A percentile compares a stretch with the other conserved stretches of the same genome.
Conservation (phyloP, 2,113 vertebrate genomes). For the Melanerpes aurifrons region DNA sequence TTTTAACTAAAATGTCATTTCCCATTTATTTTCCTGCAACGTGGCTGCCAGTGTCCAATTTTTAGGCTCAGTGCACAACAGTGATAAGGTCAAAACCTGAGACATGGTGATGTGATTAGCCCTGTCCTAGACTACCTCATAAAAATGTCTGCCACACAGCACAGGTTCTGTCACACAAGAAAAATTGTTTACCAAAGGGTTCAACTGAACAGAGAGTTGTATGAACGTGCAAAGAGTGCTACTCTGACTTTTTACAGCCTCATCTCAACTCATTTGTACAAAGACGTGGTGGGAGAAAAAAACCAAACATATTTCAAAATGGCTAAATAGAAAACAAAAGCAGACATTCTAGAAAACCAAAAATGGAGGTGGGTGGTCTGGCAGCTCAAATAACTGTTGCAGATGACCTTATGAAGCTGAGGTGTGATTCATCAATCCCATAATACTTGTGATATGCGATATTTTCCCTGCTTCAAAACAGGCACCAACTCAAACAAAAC, state of each 20-base stretch:
- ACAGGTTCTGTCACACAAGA: constrained; percentile 53
- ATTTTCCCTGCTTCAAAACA: background rate
- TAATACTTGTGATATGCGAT: background rate
- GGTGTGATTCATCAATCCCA: constrained; percentile 47
- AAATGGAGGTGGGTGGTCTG: constrained; percentile 53
- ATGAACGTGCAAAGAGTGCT: background rate
- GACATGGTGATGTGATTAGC: constrained; percentile 64
- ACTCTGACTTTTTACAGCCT: background rate
- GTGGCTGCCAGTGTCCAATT: constrained; percentile 60
- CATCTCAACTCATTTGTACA: background rate
- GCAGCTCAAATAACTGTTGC: constrained; percentile 7
- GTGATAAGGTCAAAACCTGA: constrained; percentile 70
- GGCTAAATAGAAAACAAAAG: constrained; percentile 23
- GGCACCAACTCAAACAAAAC: constrained; percentile 56
- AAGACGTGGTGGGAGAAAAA: background rate
- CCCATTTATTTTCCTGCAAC: constrained; percentile 58
- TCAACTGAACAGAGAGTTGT: constrained; percentile 6
- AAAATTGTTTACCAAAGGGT: constrained; percentile 44
- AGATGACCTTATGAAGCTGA: constrained; percentile 8
- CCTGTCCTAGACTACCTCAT: constrained; percentile 58
- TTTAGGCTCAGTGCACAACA: constrained; percentile 73
- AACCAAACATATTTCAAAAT: background rate
- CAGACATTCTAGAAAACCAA: background rate
- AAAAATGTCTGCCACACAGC: constrained; percentile 57
- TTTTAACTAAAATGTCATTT: constrained; percentile 71